These are phyloP conservation scores for Hylia prasina DNA, from an alignment of 2,113 vertebrate genomes.

Conservation along the genomic window DNA sequence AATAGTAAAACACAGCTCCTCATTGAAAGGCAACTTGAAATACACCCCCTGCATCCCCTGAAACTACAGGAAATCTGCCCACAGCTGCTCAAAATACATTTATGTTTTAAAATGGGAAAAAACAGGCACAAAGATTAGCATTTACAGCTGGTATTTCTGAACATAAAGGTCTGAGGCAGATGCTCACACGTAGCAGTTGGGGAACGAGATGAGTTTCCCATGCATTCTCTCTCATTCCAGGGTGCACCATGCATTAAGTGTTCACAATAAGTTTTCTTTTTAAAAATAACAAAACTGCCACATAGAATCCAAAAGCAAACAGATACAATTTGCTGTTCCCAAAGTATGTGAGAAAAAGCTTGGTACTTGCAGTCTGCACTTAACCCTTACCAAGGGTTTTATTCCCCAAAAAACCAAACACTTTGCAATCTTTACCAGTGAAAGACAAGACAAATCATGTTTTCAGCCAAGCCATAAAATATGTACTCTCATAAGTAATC, in stretches of 20 bases:
- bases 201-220: background rate
- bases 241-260: background rate
- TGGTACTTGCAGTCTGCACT: background rate
- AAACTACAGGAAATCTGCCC: background rate
- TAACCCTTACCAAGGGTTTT: background rate
- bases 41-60: background rate
- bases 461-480: background rate
- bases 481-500: background rate
- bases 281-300: background rate
- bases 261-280: background rate
- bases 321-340: background rate
- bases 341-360: background rate
- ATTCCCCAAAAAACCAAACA: background rate
- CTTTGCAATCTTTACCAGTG: background rate
- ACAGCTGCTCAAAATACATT: background rate
- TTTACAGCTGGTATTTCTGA: background rate
- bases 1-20: background rate
- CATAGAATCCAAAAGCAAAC: background rate
- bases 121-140: background rate
- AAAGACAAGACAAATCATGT: background rate
- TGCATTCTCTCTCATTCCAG: background rate
- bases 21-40: background rate
- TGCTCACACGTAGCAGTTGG: background rate
- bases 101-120: background rate
- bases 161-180: conserved; percentile 11